phyloP scores from a whole-genome alignment of 2,113 vertebrate genomes.

The Chauna torquata region DNA sequence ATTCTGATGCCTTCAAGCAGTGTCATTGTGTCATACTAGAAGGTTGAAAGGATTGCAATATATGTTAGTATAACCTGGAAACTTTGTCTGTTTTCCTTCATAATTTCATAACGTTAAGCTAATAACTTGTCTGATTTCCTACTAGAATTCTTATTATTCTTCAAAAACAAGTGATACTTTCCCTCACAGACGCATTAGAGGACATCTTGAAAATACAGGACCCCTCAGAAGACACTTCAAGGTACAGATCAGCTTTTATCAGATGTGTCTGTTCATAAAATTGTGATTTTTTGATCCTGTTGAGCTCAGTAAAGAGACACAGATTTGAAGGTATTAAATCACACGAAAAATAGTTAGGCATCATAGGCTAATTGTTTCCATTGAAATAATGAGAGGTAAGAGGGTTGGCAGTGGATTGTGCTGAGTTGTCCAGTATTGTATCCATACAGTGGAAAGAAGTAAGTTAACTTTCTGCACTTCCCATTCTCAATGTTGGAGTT shows the following conservation, averaged over 20 bases:
- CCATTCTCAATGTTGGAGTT: too few species aligned
- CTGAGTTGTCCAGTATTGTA: background rate
- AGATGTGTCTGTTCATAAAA: background rate
- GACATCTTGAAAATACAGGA: constrained; percentile 58
- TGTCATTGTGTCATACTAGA: background rate
- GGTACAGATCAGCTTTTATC: constrained; percentile 61
- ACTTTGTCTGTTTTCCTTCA: background rate
- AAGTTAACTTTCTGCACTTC: too few species aligned
- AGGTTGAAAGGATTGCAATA: background rate
- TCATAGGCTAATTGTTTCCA: background rate
- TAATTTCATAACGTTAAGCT: background rate
- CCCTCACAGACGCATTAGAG: constrained; percentile 49
- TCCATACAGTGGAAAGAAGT: background rate
- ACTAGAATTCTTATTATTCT: constrained; percentile 66
- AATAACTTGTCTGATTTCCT: constrained; percentile 17
- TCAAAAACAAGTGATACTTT: constrained; percentile 53
- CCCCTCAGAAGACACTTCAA: constrained; percentile 67
- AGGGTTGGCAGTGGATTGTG: background rate
- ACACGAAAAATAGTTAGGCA: background rate
- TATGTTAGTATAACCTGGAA: background rate
- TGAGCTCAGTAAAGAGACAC: background rate
- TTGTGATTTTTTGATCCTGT: background rate
- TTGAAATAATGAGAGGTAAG: background rate
- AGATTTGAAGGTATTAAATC: background rate
- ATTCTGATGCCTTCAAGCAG: background rate